Evolutionary conservation across 2,888 invertebrate species (phyloP).

Genomic region (Tipula confusa): DNA sequence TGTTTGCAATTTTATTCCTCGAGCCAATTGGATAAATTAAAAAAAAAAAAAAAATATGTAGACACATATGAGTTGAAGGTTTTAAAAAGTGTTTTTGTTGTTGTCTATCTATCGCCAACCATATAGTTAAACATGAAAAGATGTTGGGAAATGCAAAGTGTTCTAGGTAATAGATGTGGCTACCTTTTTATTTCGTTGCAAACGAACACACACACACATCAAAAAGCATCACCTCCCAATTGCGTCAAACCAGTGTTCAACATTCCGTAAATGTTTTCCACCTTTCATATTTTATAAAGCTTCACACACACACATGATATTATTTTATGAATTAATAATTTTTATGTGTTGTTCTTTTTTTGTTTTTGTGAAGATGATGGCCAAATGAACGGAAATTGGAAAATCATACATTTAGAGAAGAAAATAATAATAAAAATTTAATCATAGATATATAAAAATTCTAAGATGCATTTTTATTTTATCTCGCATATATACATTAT

Average conservation of each 20-base stretch:
- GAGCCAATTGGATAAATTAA: neutral
- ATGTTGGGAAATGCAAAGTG: neutral
- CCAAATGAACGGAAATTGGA: slow-evolving; percentile 20
- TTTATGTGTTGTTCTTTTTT: neutral
- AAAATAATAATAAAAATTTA: too few species aligned
- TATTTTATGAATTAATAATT: neutral
- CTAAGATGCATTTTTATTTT: neutral
- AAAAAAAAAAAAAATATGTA: too few species aligned
- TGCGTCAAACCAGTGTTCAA: neutral
- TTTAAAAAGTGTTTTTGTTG: too few species aligned
- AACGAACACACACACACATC: neutral
- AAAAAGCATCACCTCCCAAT: neutral
- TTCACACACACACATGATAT: neutral
- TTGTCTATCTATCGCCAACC: neutral
- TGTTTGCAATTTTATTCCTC: slow-evolving; percentile 20
- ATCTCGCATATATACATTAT: neutral
- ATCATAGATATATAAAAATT: neutral
- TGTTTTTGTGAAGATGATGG: too few species aligned
- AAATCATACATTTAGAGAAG: neutral
- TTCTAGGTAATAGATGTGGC: neutral
- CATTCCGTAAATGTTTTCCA: neutral
- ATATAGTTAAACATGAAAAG: neutral
- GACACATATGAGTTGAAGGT: neutral
- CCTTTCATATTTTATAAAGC: neutral
- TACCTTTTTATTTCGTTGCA: neutral